Conservation (phyloP, 2,888 invertebrate species). For the Amblyjoppa proteus region DNA sequence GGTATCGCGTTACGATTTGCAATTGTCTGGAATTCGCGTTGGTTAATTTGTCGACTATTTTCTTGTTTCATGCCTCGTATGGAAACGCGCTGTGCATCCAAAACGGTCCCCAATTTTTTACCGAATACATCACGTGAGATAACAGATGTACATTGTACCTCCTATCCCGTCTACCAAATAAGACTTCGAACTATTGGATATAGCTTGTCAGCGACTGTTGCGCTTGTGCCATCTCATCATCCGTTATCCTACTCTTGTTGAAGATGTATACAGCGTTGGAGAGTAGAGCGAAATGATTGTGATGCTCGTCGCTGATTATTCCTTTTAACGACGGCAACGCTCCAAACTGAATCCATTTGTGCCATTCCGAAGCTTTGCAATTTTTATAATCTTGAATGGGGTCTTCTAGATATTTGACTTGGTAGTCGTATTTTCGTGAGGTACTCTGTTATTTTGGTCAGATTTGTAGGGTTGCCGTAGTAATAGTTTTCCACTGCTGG, state of each 20-base stretch:
- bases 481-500: background rate
- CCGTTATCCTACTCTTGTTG: background rate
- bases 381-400: conserved; percentile 1
- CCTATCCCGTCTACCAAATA: background rate
- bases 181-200: conserved; percentile 1
- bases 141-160: conserved; percentile 32
- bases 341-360: background rate
- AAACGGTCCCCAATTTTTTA: conserved; percentile 24
- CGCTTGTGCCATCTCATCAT: background rate
- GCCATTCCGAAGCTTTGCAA: background rate
- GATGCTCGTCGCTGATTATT: conserved; percentile 6
- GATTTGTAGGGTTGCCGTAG: background rate
- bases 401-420: background rate
- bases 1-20: conserved; percentile 21
- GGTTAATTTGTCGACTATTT: conserved; percentile 36
- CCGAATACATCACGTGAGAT: conserved; percentile 22
- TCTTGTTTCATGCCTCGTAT: conserved; percentile 35
- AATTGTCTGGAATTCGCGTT: background rate
- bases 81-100: conserved; percentile 29
- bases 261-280: conserved; percentile 1
- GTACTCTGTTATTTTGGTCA: background rate
- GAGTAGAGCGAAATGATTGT: background rate
- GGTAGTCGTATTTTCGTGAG: background rate
- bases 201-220: conserved; percentile 6
- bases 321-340: conserved; percentile 6